Base-by-base conservation (phyloP, 2,113 vertebrate species). In the Megaleporinus macrocephalus region DNA sequence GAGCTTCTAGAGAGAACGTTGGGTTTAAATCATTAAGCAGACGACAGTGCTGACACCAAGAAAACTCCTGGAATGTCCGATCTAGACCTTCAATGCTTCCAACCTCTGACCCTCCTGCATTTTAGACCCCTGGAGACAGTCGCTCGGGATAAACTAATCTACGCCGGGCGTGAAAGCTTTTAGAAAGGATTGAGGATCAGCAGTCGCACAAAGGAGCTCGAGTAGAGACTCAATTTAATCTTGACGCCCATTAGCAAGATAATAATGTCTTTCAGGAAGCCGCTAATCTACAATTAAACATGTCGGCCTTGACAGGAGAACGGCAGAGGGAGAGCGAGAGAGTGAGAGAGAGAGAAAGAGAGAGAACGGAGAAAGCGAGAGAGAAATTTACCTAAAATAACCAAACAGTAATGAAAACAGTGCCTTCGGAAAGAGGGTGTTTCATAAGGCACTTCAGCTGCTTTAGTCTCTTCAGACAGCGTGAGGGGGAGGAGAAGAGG, bases 241-340 rank as follows among this genome's bases (percentile, higher is more conserved):
- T 87, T 27, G 80, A 22, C 57, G 78, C 55, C 86, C 76, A 88
- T 88, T 87, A 89, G 79, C 72, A 57, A 14, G 68, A 74, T 86
- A 88, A 88, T 73, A 47, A 75, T 2, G 73, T 83, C 75, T 83
- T 83, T 88, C 78, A 86, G 78, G 79, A 53, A 27, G 65, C 71
- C 72, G 47, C 80, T 20, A 80, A 78, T 53, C 68, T 81, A 81
- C 75, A 88, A 80, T 88, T 86, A 84, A 72, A 85, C 70, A 69
- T 16, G 29, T 20, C 49, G 26, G 68, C 75, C 33, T 82, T 80
- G 69, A 77, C 14, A 30, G 77, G 57, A 79, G 80, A 70, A 36
- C 9, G 36, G 73, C 26, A 36, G 53, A 57, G 72, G 24, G 51
- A 44, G 44, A 29, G 70, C 16, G 26, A 68, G 20, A 51, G 27